Evolutionary conservation across 2,888 invertebrate species (phyloP), one percentile per base, ranked within the genome.

Genomic region (Flabesymbios commensalis): DNA sequence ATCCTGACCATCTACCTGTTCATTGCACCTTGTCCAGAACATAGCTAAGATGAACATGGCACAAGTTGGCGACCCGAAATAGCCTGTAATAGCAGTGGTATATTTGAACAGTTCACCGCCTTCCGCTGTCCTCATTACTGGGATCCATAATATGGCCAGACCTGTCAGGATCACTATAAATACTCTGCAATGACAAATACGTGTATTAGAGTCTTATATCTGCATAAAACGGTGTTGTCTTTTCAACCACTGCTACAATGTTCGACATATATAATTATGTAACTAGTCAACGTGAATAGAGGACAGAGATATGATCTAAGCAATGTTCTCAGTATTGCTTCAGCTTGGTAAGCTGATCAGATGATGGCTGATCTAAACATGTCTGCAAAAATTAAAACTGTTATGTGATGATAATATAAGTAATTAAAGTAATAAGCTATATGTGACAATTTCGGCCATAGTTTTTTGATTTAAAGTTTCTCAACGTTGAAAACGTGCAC

Each of bases 1-100:
- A 17, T 19, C 10, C 29, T 5, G 10, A 26, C 7, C 43, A 29
- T 45, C 31, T 43, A 67, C 67, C 53, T 31, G 42, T 41, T 67
- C 67, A 33, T 57, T 67, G 54, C 36, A 19, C 1, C 64, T 26
- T 19, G 28, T 22, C 66, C 66, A 66, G 61, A 61, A 61, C 41
- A 67, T 55, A 33, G 68, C 68, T 17, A 67, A 48, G 19, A 68
- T 42, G 47, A 68, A 68, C 66, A 68, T 63, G 57, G 66, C 66
- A 55, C 63, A 61, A 28, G 66, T 67, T 2, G 68, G 68, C 1
- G 63, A 52, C n/a, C 65, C 68, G 31, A 68, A 29, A 55, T 67
- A 67, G 17, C 68, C 68, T 5, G 53, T 58, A 28, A 67, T 52
- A 17, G 65, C 55, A 7, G 63, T 56, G 29, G 64, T 42, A 57